phyloP scores from a whole-genome alignment of 2,113 vertebrate species.

The Pteropus alecto region DNA sequence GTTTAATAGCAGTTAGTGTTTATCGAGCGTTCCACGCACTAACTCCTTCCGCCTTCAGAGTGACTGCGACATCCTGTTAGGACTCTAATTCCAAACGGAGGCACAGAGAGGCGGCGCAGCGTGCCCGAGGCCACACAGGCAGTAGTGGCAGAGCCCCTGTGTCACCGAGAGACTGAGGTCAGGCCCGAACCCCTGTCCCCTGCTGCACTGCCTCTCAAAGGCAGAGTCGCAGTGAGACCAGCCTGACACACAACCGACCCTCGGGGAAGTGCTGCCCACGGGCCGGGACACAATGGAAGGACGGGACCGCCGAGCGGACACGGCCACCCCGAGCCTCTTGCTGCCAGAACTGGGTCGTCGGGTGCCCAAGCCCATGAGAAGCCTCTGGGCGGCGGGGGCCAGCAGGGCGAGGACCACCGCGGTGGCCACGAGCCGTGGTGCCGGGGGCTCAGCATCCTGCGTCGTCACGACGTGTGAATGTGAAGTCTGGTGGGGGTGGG shows the following conservation, averaged over 20 bases:
- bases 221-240: not conserved
- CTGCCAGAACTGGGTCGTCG: rapidly evolving
- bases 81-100: not conserved
- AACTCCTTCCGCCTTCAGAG: not conserved
- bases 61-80: not conserved
- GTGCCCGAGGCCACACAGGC: not conserved
- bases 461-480: not conserved
- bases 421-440: not conserved
- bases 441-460: rapidly evolving
- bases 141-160: not conserved
- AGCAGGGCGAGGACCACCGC: not conserved
- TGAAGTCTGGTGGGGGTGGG: not conserved
- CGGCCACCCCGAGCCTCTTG: too few species aligned
- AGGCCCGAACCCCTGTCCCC: too few species aligned
- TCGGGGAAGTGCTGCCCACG: not conserved
- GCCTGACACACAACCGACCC: not conserved
- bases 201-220: not conserved
- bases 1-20: not conserved
- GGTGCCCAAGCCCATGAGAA: not conserved
- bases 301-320: too few species aligned
- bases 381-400: too few species aligned
- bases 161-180: not conserved
- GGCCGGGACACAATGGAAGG: too few species aligned
- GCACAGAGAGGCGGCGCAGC: not conserved
- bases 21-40: not conserved